Evolutionary conservation across 2,888 invertebrate species (phyloP).

Genomic region (Merodon equestris): DNA sequence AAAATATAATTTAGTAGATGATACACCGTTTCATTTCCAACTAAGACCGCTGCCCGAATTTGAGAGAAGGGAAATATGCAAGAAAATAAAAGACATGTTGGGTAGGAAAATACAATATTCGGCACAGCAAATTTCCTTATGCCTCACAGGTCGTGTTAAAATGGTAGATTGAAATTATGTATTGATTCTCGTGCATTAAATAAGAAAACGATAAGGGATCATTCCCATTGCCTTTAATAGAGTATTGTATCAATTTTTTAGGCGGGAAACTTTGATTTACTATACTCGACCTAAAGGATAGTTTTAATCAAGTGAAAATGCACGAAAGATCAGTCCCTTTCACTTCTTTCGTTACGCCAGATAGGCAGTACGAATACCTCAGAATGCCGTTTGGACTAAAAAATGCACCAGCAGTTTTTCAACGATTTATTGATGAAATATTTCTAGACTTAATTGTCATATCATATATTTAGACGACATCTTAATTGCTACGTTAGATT

Average conservation of each 20-base stretch:
- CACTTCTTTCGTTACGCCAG: slow-evolving; percentile 4
- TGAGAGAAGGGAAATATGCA: slow-evolving; percentile 4
- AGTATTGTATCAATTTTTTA: slow-evolving; percentile 29
- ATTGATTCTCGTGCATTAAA: slow-evolving; percentile 24
- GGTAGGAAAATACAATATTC: slow-evolving; percentile 10
- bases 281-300: no score
- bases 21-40: slow-evolving; percentile 7
- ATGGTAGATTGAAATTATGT: slow-evolving; percentile 16
- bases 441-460: neutral
- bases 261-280: slow-evolving; percentile 23
- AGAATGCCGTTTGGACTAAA: slow-evolving; percentile 2
- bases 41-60: slow-evolving; percentile 12
- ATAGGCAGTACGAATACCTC: slow-evolving; percentile 5
- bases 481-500: slow-evolving; percentile 30
- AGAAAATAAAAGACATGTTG: slow-evolving; percentile 15
- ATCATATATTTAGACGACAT: slow-evolving; percentile 49
- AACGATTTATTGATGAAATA: neutral
- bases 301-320: slow-evolving; percentile 21
- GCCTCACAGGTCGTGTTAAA: slow-evolving; percentile 28
- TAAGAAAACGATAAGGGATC: slow-evolving; percentile 16
- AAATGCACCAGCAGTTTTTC: slow-evolving; percentile 5
- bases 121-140: slow-evolving; percentile 28
- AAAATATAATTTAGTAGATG: slow-evolving; percentile 6
- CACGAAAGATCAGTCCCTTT: slow-evolving; percentile 3
- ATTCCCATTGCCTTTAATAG: slow-evolving; percentile 26